Evolutionary conservation across 2,888 invertebrate genomes (phyloP).

Genomic region (Hermodice carunculata): DNA sequence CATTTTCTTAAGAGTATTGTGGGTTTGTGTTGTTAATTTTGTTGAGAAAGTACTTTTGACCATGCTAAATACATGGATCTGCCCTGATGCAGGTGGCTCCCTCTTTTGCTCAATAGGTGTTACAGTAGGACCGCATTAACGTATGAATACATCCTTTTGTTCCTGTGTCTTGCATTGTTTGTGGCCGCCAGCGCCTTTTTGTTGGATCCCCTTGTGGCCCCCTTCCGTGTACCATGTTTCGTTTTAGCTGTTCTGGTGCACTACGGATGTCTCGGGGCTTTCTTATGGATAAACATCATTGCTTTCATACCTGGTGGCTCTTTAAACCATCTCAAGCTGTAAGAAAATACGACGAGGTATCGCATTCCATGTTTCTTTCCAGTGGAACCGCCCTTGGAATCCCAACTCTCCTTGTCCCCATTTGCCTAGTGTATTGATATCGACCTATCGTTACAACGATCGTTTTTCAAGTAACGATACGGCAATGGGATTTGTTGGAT

Average conservation of each 20-base stretch:
- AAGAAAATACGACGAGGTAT: too few relatives aligned
- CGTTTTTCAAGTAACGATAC: neutral
- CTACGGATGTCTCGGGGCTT: neutral
- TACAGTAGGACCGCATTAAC: too few relatives aligned
- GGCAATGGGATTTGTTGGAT: conserved; percentile 2
- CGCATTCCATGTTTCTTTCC: too few relatives aligned
- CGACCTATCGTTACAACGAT: neutral
- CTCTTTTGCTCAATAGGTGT: too few relatives aligned
- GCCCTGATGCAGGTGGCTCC: too few relatives aligned
- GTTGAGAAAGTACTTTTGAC: too few relatives aligned
- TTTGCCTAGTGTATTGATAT: neutral
- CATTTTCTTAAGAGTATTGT: too few relatives aligned
- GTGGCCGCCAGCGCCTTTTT: neutral
- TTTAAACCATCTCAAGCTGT: too few relatives aligned
- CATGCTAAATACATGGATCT: too few relatives aligned
- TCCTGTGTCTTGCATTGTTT: neutral
- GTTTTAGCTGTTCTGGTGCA: conserved; percentile 1
- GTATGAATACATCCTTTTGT: too few relatives aligned
- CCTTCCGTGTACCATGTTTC: neutral
- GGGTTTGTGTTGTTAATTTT: too few relatives aligned
- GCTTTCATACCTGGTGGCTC: neutral
- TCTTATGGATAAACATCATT: neutral
- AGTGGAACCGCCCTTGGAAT: too few relatives aligned
- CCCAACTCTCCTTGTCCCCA: neutral
- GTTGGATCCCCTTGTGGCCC: neutral